These are phyloP conservation scores for Thumatha senex DNA, from an alignment of 2,888 invertebrate genomes.

Conservation along the genomic window DNA sequence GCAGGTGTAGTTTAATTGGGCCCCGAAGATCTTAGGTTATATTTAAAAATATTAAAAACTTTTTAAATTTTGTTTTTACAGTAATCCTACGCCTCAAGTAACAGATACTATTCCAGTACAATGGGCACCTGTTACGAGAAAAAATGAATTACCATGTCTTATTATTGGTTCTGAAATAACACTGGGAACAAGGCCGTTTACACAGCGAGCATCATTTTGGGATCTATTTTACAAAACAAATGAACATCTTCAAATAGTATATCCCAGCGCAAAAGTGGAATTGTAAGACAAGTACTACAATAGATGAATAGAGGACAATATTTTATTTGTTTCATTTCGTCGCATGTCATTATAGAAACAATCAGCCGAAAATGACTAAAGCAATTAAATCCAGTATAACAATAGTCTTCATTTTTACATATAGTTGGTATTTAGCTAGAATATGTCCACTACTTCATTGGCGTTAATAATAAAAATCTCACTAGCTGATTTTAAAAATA, in stretches of 20 bases:
- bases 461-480: too few relatives aligned
- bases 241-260: conserved; percentile 17
- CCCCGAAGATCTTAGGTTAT: too few relatives aligned
- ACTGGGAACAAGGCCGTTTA: conserved; percentile 36
- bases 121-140: conserved; percentile 49
- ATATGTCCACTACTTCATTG: too few relatives aligned
- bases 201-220: conserved; percentile 50
- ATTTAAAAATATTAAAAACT: background rate
- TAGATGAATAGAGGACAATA: background rate
- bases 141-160: conserved; percentile 36
- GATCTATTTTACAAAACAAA: conserved; percentile 49
- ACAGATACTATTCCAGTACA: conserved; percentile 46
- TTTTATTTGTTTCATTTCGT: background rate
- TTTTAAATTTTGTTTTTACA: conserved; percentile 24
- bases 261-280: conserved; percentile 6
- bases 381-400: too few relatives aligned
- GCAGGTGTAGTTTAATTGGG: too few relatives aligned
- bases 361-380: too few relatives aligned
- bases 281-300: conserved; percentile 1
- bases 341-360: too few relatives aligned
- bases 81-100: conserved; percentile 51
- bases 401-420: too few relatives aligned
- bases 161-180: conserved; percentile 39
- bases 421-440: too few relatives aligned
- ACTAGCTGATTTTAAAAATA: too few relatives aligned